Base-by-base conservation (phyloP, 2,113 vertebrate species). In the Rhea americana region DNA sequence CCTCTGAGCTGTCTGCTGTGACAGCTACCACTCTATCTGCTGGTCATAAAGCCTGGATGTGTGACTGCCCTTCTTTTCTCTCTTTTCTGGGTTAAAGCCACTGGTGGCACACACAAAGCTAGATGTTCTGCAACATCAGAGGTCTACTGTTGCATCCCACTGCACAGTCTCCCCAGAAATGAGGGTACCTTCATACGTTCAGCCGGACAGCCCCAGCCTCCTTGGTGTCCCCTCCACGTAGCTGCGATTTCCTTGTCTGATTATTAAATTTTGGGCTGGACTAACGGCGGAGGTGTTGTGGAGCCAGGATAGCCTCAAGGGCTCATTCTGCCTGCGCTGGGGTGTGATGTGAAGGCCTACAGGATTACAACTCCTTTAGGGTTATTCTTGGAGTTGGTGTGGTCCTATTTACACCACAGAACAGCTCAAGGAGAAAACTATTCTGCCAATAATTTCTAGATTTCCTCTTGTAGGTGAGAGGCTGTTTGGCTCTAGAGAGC, bases 291-390 rank as follows among this genome's bases (percentile, higher is more conserved):
- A 58, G 18, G 15, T n/a, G 20, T 21, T 3, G 0, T 3, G 35
- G 56, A 75, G 10, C n/a, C 1, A 0, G 19, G 0, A 0, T 20
- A 9, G n/a, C 5, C 45, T n/a, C 65, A 13, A 1, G 4, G 43
- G 37, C 32, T 59, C 8, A 4, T 58, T 32, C 55, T 25, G 41
- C 22, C 26, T 6, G 43, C 18, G 11, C 20, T 37, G 55, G 50
- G 11, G 6, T 63, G 87, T 43, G 75, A 35, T 3, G 2, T 0
- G 1, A 48, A 35, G 63, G 16, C 17, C 11, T 8, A 21, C 0
- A 32, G 53, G 19, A 30, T 63, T 68, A 56, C 22, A 45, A 32
- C 32, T 67, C 39, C 59, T 66, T 55, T 62, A 25, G 41, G 18
- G 35, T 8, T 51, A 11, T 63, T 47, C 26, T 47, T 68, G 55